Conservation (phyloP, 2,797 vertebrate species). For the Coranthus polyacanthus region DNA sequence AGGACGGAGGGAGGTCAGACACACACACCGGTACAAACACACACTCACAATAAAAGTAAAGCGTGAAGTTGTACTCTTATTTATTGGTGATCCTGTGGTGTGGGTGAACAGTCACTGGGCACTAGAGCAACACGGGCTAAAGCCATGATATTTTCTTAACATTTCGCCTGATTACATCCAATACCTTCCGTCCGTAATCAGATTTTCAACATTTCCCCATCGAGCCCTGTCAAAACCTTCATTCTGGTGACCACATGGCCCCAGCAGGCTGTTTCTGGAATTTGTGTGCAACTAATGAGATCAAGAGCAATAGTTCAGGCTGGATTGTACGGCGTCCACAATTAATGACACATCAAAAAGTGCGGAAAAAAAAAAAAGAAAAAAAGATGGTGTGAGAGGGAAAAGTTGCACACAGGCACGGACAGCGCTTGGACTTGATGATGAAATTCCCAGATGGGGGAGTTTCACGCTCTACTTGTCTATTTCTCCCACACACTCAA, state of each 20-base stretch:
- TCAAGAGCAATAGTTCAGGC: slow-evolving; percentile 32
- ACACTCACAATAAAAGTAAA: slow-evolving; percentile 61
- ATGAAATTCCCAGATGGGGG: slow-evolving; percentile 41
- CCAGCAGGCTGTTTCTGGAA: slow-evolving; percentile 34
- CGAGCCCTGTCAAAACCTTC: slow-evolving; percentile 35
- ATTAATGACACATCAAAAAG: slow-evolving; percentile 18
- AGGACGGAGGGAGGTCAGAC: slow-evolving; percentile 62
- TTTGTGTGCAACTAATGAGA: slow-evolving; percentile 42
- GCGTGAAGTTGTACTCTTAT: slow-evolving; percentile 63
- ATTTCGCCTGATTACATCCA: slow-evolving; percentile 66
- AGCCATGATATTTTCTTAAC: slow-evolving; percentile 71
- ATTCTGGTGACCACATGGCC: slow-evolving; percentile 44
- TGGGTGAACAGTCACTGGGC: slow-evolving; percentile 70
- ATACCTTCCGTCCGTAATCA: slow-evolving; percentile 52
- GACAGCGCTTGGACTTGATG: slow-evolving; percentile 11
- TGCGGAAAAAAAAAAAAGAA: slow-evolving; percentile 2
- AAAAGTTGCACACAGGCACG: slow-evolving; percentile 34
- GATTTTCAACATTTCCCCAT: slow-evolving; percentile 60
- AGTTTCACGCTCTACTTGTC: slow-evolving; percentile 7
- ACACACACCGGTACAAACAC: slow-evolving; percentile 26
- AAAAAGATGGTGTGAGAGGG: slow-evolving; percentile 7
- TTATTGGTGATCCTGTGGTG: slow-evolving; percentile 65
- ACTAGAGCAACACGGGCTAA: slow-evolving; percentile 40
- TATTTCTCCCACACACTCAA: background rate
- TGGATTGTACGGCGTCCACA: slow-evolving; percentile 26